phyloP scores from a whole-genome alignment of 2,888 invertebrate species.

The Atethmia centrago region DNA sequence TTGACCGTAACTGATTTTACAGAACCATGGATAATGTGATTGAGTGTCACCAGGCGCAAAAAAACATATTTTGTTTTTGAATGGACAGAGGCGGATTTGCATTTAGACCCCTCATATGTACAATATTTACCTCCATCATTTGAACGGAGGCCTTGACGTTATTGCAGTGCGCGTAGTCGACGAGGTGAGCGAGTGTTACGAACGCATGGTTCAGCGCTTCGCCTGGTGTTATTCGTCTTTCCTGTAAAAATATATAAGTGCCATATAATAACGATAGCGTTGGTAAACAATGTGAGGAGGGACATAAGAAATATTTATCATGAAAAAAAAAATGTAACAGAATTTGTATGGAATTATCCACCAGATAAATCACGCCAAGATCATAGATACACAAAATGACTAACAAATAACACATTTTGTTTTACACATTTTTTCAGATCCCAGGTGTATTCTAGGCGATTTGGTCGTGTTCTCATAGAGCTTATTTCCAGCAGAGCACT shows the following conservation, averaged over 20 bases:
- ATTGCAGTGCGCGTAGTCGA: slow-evolving; percentile 99
- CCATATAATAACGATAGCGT: neutral
- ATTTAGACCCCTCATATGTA: no score
- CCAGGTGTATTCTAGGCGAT: neutral
- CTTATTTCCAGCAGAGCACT: neutral
- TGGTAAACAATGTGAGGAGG: neutral
- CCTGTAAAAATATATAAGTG: slow-evolving; percentile 87
- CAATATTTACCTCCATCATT: slow-evolving; percentile 96
- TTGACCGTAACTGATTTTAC: no score
- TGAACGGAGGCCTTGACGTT: slow-evolving; percentile 99
- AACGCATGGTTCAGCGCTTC: slow-evolving; percentile 99
- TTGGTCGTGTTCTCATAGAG: neutral
- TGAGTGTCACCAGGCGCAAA: no score
- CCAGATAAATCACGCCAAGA: neutral
- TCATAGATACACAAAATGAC: neutral
- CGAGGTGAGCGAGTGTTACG: slow-evolving; percentile 97
- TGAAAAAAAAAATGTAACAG: neutral
- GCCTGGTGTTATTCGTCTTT: slow-evolving; percentile 98
- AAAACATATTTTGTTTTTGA: no score
- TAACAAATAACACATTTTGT: neutral
- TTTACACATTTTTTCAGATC: neutral
- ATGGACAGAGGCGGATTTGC: no score
- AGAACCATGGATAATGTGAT: no score
- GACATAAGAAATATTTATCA: neutral
- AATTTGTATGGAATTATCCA: neutral